phyloP scores from a whole-genome alignment of 2,888 invertebrate species.

The Meliscaeva auricollis region DNA sequence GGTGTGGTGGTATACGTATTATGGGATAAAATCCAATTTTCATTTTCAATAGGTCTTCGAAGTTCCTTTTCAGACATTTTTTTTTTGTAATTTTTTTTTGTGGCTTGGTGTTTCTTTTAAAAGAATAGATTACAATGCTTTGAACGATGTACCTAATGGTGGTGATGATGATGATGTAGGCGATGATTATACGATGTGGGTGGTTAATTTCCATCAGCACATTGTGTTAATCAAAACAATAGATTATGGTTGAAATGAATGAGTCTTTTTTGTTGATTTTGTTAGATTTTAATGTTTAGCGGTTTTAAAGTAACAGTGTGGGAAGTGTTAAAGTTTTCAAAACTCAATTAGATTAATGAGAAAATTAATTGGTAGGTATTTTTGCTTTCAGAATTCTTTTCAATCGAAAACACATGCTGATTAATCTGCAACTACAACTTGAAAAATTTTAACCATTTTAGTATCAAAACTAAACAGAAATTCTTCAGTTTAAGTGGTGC shows the following conservation, averaged over 20 bases:
- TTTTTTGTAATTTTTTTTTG: conserved; percentile 16
- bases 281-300: not conserved
- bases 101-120: conserved; percentile 1
- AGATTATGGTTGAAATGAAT: conserved; percentile 24
- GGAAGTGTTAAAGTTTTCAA: no score
- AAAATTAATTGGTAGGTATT: no score
- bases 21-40: conserved; percentile 69
- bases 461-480: no score
- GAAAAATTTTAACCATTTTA: no score
- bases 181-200: conserved; percentile 43
- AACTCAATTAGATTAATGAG: no score
- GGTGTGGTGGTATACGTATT: not conserved
- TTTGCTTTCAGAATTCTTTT: no score
- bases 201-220: conserved; percentile 64
- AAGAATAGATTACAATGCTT: conserved; percentile 11
- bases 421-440: no score
- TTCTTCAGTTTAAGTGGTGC: no score
- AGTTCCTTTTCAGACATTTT: conserved; percentile 1
- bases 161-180: conserved; percentile 52
- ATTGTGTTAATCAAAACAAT: conserved; percentile 61
- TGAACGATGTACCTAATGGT: conserved; percentile 28
- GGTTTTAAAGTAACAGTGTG: no score
- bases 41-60: conserved; percentile 66
- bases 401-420: no score
- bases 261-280: not conserved